Evolutionary conservation across 2,888 invertebrate genomes (phyloP).

Genomic region (Plebejus anna): DNA sequence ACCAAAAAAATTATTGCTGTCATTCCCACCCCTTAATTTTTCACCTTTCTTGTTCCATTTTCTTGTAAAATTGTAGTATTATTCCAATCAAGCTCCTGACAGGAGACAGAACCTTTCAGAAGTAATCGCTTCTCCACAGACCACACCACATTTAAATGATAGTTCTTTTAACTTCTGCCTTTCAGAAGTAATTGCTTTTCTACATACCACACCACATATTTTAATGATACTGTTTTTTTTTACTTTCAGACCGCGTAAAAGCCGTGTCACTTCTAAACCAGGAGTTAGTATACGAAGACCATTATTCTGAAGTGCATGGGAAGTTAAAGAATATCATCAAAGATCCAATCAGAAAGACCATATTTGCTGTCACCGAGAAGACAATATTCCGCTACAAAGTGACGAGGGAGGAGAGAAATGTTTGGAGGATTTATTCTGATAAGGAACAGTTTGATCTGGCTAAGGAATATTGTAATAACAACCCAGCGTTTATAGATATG

Average conservation of each 20-base stretch:
- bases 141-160: no score
- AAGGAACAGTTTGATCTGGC: conserved; percentile 92
- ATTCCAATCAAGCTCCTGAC: no score
- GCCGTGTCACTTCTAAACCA: conserved; percentile 92
- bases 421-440: conserved; percentile 93
- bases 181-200: no score
- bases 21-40: background rate
- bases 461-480: conserved; percentile 89
- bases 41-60: background rate
- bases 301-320: conserved; percentile 89
- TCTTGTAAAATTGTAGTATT: no score
- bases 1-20: no score
- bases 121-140: no score
- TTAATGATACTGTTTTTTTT: background rate
- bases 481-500: conserved; percentile 89
- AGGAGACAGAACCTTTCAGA: no score
- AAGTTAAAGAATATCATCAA: conserved; percentile 88
- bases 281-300: conserved; percentile 92
- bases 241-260: conserved; percentile 83
- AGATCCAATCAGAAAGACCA: conserved; percentile 87
- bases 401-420: conserved; percentile 89
- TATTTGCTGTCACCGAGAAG: conserved; percentile 93
- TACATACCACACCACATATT: no score
- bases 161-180: no score
- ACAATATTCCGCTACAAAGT: conserved; percentile 93